Evolutionary conservation across 2,888 invertebrate genomes (phyloP), one percentile per base, ranked within the genome.

Genomic region (Callyntrura guangdongensis): DNA sequence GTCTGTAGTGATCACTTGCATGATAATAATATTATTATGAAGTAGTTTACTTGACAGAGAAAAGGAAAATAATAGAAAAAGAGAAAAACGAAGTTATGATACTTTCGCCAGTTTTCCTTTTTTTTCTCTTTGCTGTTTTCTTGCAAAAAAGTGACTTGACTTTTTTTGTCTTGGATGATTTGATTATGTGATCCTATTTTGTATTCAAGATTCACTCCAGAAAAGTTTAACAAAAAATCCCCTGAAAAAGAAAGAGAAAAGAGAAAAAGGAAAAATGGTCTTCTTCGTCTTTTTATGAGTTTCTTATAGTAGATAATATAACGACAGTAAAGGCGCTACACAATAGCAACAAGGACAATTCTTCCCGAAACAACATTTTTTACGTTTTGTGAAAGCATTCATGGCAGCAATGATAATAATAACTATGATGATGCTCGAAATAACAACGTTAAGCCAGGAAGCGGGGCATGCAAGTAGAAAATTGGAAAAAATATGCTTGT

Each of bases 131-230:
- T 17, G 1, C 17, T 9, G 11, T 12, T 49, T 49, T 74, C 8
- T 69, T 49, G 47, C 11, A 49, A 69, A 69, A 47, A 72, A 45
- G 47, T 74, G 49, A 74, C 74, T 74, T 49, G 64, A 11, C 22
- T 64, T 27, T 79, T 79, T 22, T 53, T n/a, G 12, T 79, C 27
- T 56, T n/a, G 14, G 25, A 1, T 77, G 20, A 53, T 79, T 14
- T 79, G 53, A 56, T 69, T 69, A 69, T 69, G 17, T 74, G 49
- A 49, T 47, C 74, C 49, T 74, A 59, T 53, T 79, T 79, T 59
- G 56, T 53, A 79, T 79, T 79, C 79, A 79, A 3, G n/a, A 79
- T 53, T 79, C 79, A 56, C 27, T 79, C 79, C 79, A 79, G 56
- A 14, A 25, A 20, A 77, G 11, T 12, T 22, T 27, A 12, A 11